Evolutionary conservation across 1,140 invertebrate species (phyloP), one percentile per base, ranked within the genome.

Genomic region (Arctopsyche grandis): DNA sequence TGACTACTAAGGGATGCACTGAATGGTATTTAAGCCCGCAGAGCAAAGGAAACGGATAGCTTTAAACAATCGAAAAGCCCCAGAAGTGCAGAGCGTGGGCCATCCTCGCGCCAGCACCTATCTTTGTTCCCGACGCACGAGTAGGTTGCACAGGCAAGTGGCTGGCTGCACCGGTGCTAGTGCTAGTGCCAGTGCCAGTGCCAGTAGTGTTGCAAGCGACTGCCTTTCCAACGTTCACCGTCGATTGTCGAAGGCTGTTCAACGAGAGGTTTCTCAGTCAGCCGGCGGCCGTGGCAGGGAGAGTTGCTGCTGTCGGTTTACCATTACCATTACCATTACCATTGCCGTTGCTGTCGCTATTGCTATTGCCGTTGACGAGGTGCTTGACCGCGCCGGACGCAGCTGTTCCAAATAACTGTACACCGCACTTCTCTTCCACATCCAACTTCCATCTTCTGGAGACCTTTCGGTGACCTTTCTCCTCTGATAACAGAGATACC

Each of bases 151-250:
- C n/a, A n/a, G n/a, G n/a, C n/a, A n/a, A n/a, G 4, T 16, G 3
- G 29, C 29, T 4, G 48, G 12, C 12, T 52, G 48, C 48, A 52
- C 1, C 12, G 12, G 48, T 14, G 48, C n/a, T n/a, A n/a, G n/a
- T n/a, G n/a, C n/a, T n/a, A n/a, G n/a, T n/a, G n/a, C n/a, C n/a
- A n/a, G n/a, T n/a, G n/a, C 1, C 12, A 3, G 48, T 14, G 48
- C 10, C 16, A 16, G 48, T 16, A 10, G 16, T 52, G 48, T 52
- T 52, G 48, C 48, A 52, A 52, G 48, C 48, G 48, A 5, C 58
- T 29, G 58, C 75, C 75, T 77, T 77, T 80, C 79, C 75, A 69
- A 26, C 77, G 75, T 22, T 66, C 63, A 66, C 63, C 63, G 63
- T 5, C 63, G 63, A 66, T 22, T 22, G 63, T 5, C 63, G 63